Base-by-base conservation (phyloP, 2,113 vertebrate genomes). In the Scomber colias region DNA sequence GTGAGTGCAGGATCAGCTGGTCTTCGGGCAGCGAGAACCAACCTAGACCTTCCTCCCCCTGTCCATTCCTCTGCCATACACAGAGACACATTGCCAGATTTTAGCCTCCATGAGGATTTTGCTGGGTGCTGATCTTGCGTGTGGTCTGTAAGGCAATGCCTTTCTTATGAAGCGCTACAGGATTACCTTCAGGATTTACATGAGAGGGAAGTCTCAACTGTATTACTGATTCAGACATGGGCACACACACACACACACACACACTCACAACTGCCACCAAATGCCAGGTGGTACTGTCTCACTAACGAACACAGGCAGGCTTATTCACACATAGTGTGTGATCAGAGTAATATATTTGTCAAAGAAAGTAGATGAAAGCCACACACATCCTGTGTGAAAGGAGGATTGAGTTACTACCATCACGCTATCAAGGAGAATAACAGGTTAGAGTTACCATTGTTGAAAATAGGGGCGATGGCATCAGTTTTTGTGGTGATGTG, bases 91-190 rank as follows among this genome's bases (percentile, higher is more conserved):
- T 12, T 71, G 79, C 66, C 69, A 55, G 88, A 74, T 73, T 77
- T 53, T 61, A 35, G 60, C 56, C 81, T 64, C 68, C 50, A 51
- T 11, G 1, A 71, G 70, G 81, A 48, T 79, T 83, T 86, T 89
- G 77, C 54, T 51, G 51, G 81, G 77, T 74, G 85, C 79, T 71
- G 16, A 61, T 75, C 81, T 55, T 88, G 86, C 82, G 90, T 93
- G 92, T 94, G 93, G 94, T 94, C 92, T 91, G 92, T 87, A 93
- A 95, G 84, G 75, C 81, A 87, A 93, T 90, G 86, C 87, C 75
- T 80, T 90, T 79, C 81, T 92, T 89, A 90, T 90, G 87, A 91
- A 83, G 79, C 81, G 75, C 69, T 90, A 91, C 89, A 27, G 24
- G 13, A 77, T 82, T 87, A 87, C 86, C 66, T 81, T 27, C 57